These are phyloP conservation scores for Garra rufa DNA, from an alignment of 2,113 vertebrate species.

Conservation along the genomic window DNA sequence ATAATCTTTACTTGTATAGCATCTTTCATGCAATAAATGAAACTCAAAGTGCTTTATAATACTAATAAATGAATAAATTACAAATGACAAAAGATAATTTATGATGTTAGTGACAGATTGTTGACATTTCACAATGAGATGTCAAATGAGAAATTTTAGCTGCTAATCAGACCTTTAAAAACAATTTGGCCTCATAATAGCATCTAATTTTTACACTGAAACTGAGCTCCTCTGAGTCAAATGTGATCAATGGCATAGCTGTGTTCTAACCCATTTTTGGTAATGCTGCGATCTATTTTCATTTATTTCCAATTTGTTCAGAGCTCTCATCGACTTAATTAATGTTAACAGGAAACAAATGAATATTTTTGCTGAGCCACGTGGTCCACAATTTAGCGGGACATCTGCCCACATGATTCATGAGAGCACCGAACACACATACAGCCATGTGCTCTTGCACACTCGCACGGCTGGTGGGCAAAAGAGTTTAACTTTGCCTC, in stretches of 20 bases:
- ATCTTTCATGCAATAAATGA: neutral
- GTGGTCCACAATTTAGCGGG: neutral
- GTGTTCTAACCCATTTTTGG: slow-evolving; percentile 32
- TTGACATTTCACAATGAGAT: neutral
- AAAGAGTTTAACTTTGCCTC: slow-evolving; percentile 75
- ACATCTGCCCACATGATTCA: slow-evolving; percentile 29
- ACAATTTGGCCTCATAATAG: neutral
- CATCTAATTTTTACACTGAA: slow-evolving; percentile 12
- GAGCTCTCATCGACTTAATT: slow-evolving; percentile 33
- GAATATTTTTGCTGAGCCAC: neutral
- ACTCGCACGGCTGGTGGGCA: slow-evolving; percentile 41
- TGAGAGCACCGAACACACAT: neutral
- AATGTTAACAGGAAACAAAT: slow-evolving; percentile 47
- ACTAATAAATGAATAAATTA: neutral
- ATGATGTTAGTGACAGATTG: slow-evolving; percentile 23
- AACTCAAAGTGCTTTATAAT: neutral
- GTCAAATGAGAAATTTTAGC: slow-evolving; percentile 31
- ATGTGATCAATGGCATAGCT: slow-evolving; percentile 37
- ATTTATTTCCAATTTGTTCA: slow-evolving; percentile 42
- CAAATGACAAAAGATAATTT: slow-evolving; percentile 33
- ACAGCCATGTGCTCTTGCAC: slow-evolving; percentile 3
- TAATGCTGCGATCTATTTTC: slow-evolving; percentile 38
- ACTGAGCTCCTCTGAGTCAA: neutral
- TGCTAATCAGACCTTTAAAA: slow-evolving; percentile 17
- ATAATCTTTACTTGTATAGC: neutral